Evolutionary conservation across 2,797 vertebrate species (phyloP), one percentile per base, ranked within the genome.

Genomic region (Poeciliopsis presidionis): DNA sequence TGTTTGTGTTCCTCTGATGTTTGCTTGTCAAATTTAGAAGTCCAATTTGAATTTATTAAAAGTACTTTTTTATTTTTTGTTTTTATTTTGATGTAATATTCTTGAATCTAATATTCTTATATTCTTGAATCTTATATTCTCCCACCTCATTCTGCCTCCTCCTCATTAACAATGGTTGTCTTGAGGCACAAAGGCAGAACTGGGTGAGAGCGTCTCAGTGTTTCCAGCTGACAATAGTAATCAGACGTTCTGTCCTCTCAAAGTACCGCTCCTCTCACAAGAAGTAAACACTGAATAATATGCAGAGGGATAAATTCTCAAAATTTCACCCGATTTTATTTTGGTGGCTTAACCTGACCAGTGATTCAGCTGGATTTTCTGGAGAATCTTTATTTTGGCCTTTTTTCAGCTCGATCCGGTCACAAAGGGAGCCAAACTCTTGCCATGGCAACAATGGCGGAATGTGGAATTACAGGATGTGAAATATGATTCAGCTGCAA

Each of bases 381-480:
- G 36, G n/a, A 16, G 25, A 18, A 16, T 25, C 9, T 43, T 25
- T 43, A 43, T 43, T 43, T 43, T 43, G 65, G 14, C 65, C 41
- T 25, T 0, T 39, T 8, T 9, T 67, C 22, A 22, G 33, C 39
- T 69, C 22, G 9, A 55, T 53, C 71, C 2, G 2, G 55, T 79
- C 33, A 18, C 45, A 43, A 47, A 28, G 20, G 75, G 74, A 72
- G 81, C 39, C 4, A 5, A 47, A 53, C 77, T 53, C 6, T 86
- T 57, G 55, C 86, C 59, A 65, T 74, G 63, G 80, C 70, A 88
- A 83, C 46, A 8, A 76, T 1, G 0, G 77, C 22, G 90, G 92
- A 94, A 95, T 95, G 94, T 91, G 78, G 93, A 88, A 83, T 86
- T 80, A 87, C 94, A 49, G 84, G 94, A 67, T 76, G 53, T 77